These are phyloP conservation scores for Cantharis flavilabris DNA, from an alignment of 2,888 invertebrate species.

Conservation along the genomic window DNA sequence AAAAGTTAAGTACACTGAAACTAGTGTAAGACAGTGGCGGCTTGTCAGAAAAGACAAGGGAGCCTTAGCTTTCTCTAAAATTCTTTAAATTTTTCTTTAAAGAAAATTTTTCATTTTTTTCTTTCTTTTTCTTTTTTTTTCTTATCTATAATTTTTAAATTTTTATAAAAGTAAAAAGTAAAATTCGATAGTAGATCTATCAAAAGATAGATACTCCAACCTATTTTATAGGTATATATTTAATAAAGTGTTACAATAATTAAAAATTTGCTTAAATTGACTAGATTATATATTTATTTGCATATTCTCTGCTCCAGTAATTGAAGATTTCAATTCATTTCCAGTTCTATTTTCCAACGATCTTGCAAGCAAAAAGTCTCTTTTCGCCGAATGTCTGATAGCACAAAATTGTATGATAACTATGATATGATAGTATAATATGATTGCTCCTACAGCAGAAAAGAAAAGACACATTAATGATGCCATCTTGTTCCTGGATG, in stretches of 20 bases:
- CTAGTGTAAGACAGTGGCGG: too few species aligned
- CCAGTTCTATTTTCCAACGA: conserved; percentile 61
- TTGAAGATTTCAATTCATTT: conserved; percentile 60
- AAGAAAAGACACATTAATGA: conserved; percentile 62
- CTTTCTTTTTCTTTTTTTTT: too few species aligned
- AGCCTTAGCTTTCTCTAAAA: too few species aligned
- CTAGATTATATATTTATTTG: neutral
- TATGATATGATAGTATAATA: conserved; percentile 30
- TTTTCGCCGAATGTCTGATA: conserved; percentile 63
- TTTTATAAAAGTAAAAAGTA: too few species aligned
- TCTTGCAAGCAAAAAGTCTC: conserved; percentile 56
- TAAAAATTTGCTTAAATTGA: neutral
- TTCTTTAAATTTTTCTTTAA: too few species aligned
- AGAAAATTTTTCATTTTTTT: too few species aligned
- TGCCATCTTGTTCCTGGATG: conserved; percentile 50
- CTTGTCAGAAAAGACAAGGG: too few species aligned
- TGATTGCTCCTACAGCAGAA: conserved; percentile 59
- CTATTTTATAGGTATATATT: neutral
- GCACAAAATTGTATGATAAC: conserved; percentile 60
- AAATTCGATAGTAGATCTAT: too few species aligned
- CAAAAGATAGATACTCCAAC: too few species aligned
- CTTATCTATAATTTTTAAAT: too few species aligned
- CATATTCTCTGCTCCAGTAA: conserved; percentile 35
- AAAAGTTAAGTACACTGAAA: too few species aligned
- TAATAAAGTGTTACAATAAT: neutral